A percentile compares a stretch with the other conserved stretches of the same genome.
These are phyloP conservation scores for Pomacea canaliculata DNA, from an alignment of 2,888 invertebrate species.

Conservation along the genomic window DNA sequence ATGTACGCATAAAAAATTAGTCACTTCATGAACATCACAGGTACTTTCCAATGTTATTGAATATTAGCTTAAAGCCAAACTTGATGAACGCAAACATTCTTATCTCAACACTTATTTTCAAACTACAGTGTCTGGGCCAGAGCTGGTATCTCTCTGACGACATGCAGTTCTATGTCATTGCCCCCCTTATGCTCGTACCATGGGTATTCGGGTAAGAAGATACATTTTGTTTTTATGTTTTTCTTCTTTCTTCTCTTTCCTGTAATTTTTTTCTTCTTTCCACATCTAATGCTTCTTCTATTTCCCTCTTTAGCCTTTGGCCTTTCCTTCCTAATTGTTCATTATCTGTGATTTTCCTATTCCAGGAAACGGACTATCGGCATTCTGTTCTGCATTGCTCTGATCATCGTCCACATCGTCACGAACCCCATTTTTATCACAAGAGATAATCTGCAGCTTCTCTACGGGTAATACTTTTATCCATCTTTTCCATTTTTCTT, in stretches of 20 bases:
- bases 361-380: background rate
- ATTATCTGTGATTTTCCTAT: background rate
- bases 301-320: background rate
- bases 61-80: too few species aligned
- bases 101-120: background rate
- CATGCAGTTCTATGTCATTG: conserved; percentile 31
- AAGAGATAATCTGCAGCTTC: background rate
- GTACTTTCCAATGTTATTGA: too few species aligned
- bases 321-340: too few species aligned
- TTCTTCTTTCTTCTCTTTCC: background rate
- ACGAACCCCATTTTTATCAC: background rate
- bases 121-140: conserved; percentile 27
- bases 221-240: background rate
- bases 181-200: conserved; percentile 28
- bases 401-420: background rate
- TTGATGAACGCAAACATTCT: background rate
- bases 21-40: too few species aligned
- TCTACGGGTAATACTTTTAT: background rate
- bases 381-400: background rate
- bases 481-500: too few species aligned
- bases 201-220: conserved; percentile 18
- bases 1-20: background rate
- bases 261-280: background rate
- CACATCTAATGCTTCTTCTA: background rate
- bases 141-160: conserved; percentile 33